phyloP scores from a whole-genome alignment of 2,797 vertebrate genomes.

The Hypotaenidia okinawae region DNA sequence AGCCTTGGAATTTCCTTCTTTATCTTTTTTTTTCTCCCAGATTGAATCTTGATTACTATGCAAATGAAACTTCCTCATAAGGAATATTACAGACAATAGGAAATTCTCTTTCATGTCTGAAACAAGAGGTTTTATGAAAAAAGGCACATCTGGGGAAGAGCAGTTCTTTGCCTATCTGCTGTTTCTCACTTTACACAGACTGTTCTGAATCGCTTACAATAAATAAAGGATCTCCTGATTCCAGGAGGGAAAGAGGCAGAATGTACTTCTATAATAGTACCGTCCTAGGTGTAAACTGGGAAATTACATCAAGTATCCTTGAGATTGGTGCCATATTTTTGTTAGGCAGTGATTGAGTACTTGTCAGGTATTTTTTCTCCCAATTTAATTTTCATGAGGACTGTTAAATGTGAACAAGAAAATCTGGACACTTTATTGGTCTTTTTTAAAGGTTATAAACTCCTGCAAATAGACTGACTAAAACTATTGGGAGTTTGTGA shows the following conservation, averaged over 20 bases:
- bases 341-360: not conserved
- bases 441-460: not conserved
- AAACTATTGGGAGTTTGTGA: not conserved
- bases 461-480: not conserved
- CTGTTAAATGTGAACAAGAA: not conserved
- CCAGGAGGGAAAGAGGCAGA: not conserved
- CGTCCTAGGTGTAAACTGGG: not conserved
- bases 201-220: not conserved
- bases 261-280: not conserved
- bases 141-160: not conserved
- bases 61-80: not conserved
- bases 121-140: not conserved
- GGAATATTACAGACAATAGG: not conserved
- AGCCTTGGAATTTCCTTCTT: not conserved
- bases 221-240: not conserved
- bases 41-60: not conserved
- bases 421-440: not conserved
- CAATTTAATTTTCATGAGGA: not conserved
- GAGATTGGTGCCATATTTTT: not conserved
- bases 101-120: not conserved
- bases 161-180: not conserved
- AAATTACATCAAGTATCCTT: not conserved
- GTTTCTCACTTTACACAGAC: not conserved
- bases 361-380: not conserved
- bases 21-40: not conserved